Conservation (phyloP, 2,888 invertebrate genomes). For the Nephrotoma flavescens region DNA sequence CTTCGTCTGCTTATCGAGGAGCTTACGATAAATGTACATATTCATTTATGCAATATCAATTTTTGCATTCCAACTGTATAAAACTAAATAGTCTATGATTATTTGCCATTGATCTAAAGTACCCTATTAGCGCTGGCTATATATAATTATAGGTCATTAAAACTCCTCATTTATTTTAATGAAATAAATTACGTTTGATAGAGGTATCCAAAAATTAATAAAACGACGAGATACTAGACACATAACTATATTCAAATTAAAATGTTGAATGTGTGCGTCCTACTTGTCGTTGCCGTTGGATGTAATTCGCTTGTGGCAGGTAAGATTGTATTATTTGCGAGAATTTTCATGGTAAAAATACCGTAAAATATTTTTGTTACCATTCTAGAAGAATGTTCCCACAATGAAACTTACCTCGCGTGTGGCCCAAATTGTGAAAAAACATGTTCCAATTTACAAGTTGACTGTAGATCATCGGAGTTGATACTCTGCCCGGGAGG, state of each 20-base stretch:
- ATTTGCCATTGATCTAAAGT: neutral
- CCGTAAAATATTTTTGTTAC: neutral
- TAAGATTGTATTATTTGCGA: neutral
- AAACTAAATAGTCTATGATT: neutral
- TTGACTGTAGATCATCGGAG: neutral
- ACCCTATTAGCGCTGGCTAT: neutral
- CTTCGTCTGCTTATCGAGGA: no score
- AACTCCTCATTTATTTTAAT: neutral
- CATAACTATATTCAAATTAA: no score
- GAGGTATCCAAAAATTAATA: neutral
- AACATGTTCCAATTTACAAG: neutral
- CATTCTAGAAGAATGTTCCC: neutral
- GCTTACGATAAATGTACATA: no score
- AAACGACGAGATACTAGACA: no score
- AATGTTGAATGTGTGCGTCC: no score
- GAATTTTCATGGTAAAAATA: neutral
- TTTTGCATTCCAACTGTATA: neutral
- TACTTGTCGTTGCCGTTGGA: neutral
- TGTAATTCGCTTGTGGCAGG: neutral
- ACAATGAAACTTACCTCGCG: neutral
- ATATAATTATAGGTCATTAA: neutral
- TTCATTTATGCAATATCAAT: neutral
- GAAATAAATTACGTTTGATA: neutral
- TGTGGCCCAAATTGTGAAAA: conserved; percentile 1
- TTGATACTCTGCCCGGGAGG: conserved; percentile 20